These are phyloP conservation scores for Cyclargus thomasi DNA, from an alignment of 1,140 invertebrate genomes.

Conservation along the genomic window DNA sequence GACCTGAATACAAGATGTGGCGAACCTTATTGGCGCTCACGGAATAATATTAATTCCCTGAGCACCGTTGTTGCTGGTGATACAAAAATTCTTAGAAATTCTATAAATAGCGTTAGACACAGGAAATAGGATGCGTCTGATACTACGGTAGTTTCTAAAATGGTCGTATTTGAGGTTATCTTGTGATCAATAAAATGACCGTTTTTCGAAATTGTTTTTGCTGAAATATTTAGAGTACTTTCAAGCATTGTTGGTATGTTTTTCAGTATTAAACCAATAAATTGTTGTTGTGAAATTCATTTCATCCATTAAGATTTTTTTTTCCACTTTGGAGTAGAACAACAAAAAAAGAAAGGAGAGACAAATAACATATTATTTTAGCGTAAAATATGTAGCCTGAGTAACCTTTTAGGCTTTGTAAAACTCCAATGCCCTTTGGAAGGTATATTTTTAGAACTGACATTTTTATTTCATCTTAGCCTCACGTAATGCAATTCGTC, in stretches of 20 bases:
- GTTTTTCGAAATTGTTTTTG: too few relatives aligned
- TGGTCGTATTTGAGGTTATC: neutral
- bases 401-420: neutral
- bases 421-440: neutral
- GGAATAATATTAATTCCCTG: neutral
- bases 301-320: too few relatives aligned
- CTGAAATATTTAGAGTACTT: too few relatives aligned
- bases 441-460: neutral
- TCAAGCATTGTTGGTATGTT: too few relatives aligned
- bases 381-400: neutral
- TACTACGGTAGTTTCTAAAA: neutral
- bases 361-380: too few relatives aligned
- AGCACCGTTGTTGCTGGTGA: neutral
- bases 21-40: neutral
- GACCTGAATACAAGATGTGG: slow-evolving; percentile 9
- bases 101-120: neutral
- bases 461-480: neutral
- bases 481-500: neutral
- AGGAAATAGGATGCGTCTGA: neutral
- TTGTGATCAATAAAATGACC: neutral
- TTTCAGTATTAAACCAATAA: too few relatives aligned
- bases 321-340: too few relatives aligned
- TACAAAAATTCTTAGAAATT: neutral
- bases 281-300: too few relatives aligned
- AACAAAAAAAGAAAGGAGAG: too few relatives aligned